Evolutionary conservation across 2,113 vertebrate genomes (phyloP), one percentile per base, ranked within the genome.

Genomic region (Limanda limanda): DNA sequence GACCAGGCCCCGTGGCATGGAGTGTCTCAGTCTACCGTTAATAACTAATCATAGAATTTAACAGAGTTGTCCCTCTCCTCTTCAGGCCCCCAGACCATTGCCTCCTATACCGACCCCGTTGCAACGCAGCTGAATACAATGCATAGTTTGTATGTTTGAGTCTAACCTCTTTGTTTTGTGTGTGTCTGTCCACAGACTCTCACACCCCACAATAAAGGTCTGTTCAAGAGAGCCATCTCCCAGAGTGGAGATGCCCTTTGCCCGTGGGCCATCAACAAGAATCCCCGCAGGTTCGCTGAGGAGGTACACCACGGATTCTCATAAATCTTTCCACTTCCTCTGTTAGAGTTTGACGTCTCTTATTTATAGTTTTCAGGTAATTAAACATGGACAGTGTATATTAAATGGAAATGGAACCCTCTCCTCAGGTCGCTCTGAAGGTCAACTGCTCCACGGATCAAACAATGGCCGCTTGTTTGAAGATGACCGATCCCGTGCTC

Each of bases 221-320:
- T 98, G 76, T 86, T 98, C 89, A 95, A 86, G 71, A 93, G 97
- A 86, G 97, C 96, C 81, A 98, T 99, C 88, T 97, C 96, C 76
- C 96, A 99, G 92, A 99, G 98, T 0, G 98, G 98, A 0, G 95
- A 96, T 0, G 94, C 92, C 0, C 20, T 95, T 12, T 94, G 94
- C 81, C 90, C 96, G n/a, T 99, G 97, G 97, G 95, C 71, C n/a
- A 66, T 98, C 83, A 96, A 96, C 90, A 92, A 3, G 59, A 88
- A 96, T 24, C 97, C 97, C 0, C 95, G 97, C 1, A 20, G 1
- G 24, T 92, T 90, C 79, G 95, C 98, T 48, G 91, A 94, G 65
- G 84, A 86, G 95, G 98, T 98, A 67, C 8, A 52, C 6, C 15
- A 1, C 52, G 55, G 48, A 9, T 37, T 64, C 5, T 71, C 17